These are phyloP conservation scores for Herminia tarsipennalis DNA, from an alignment of 2,888 invertebrate species.

Conservation along the genomic window DNA sequence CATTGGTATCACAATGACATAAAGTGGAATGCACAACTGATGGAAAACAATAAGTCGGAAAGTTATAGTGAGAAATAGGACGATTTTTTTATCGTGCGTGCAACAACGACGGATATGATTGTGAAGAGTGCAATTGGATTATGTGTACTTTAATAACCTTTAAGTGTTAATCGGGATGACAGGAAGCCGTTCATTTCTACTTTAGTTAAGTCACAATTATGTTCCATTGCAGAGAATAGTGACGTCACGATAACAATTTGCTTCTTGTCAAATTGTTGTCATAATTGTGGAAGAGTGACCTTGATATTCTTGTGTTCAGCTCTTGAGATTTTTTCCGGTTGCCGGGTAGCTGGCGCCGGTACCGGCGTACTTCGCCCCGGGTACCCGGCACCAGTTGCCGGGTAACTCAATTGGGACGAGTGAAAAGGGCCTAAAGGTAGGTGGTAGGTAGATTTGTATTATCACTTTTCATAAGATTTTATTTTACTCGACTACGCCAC, in stretches of 20 bases:
- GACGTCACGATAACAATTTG: neutral
- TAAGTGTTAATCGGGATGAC: neutral
- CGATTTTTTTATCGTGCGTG: conserved; percentile 59
- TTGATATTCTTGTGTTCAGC: too few relatives aligned
- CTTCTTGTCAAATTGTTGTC: too few relatives aligned
- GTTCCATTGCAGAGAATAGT: neutral
- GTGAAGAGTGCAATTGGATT: conserved; percentile 26
- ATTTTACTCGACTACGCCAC: too few relatives aligned
- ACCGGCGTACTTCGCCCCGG: too few relatives aligned
- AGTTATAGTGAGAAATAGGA: conserved; percentile 70
- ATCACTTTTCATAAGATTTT: too few relatives aligned
- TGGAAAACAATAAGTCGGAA: conserved; percentile 72
- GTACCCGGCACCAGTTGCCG: too few relatives aligned
- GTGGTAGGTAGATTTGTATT: too few relatives aligned
- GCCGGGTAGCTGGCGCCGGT: too few relatives aligned
- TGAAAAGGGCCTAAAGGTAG: too few relatives aligned
- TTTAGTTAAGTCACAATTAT: neutral
- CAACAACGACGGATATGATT: conserved; percentile 25
- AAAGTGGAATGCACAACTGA: conserved; percentile 33
- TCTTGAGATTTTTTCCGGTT: too few relatives aligned
- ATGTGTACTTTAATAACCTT: neutral
- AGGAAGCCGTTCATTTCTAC: neutral
- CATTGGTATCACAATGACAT: conserved; percentile 28
- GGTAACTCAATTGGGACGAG: too few relatives aligned
- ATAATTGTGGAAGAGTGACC: too few relatives aligned